A percentile compares a stretch with the other conserved stretches of the same genome.
phyloP scores from a whole-genome alignment of 2,113 vertebrate genomes.

The Uria aalge region DNA sequence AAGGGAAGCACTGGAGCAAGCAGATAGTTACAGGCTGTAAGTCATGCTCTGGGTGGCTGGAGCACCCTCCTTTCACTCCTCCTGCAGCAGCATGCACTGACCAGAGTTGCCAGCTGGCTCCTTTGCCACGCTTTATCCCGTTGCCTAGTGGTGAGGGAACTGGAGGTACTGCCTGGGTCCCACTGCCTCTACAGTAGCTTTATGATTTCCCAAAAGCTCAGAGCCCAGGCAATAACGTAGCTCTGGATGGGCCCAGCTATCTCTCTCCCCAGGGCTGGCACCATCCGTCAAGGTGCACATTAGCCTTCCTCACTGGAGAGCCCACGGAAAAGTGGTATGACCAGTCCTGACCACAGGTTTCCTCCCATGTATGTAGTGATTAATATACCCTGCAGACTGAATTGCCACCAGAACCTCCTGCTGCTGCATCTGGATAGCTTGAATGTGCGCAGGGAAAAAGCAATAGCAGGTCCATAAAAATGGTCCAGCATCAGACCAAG shows the following conservation, averaged over 20 bases:
- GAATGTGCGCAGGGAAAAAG: neutral
- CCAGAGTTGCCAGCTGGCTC: neutral
- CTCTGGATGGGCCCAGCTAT: neutral
- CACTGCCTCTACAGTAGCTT: neutral
- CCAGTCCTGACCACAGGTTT: neutral
- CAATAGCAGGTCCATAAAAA: neutral
- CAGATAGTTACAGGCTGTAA: neutral
- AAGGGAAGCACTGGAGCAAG: neutral
- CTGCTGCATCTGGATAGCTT: neutral
- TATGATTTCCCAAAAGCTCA: neutral
- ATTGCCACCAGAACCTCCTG: neutral
- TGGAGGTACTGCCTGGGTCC: neutral
- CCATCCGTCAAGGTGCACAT: neutral
- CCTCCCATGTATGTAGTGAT: neutral
- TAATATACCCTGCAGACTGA: neutral
- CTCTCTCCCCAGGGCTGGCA: neutral
- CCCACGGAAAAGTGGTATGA: neutral
- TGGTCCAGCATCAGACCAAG: neutral
- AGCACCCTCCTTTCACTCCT: neutral
- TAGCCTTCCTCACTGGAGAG: neutral
- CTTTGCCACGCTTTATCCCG: fast-evolving
- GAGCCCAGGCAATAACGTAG: neutral
- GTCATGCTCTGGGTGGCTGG: neutral
- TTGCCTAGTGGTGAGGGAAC: neutral
- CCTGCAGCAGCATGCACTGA: neutral